Conservation (phyloP, 2,797 vertebrate genomes). For the Sylvia borin region DNA sequence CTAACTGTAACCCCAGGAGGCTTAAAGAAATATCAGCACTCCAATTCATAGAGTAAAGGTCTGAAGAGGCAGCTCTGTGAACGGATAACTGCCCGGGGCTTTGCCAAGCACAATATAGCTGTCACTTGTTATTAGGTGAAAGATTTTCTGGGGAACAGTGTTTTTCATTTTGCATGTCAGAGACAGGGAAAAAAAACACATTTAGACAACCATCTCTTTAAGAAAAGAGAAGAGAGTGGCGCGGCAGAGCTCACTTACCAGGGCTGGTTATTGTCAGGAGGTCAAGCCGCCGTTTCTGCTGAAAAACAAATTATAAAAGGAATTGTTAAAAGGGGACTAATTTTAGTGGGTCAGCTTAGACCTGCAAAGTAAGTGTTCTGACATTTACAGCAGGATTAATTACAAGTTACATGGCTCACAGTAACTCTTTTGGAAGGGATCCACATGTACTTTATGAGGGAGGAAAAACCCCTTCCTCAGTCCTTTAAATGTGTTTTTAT, state of each 20-base stretch:
- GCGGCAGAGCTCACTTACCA: constrained; percentile 80
- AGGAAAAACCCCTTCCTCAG: background rate
- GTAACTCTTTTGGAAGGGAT: constrained; percentile 37
- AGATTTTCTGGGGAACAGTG: constrained; percentile 70
- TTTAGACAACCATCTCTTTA: constrained; percentile 57
- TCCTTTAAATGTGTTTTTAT: constrained; percentile 50
- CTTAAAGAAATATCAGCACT: constrained; percentile 74
- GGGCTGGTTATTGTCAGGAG: constrained; percentile 95
- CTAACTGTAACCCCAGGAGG: constrained; percentile 67
- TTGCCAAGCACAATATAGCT: constrained; percentile 75
- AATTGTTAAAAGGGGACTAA: constrained; percentile 63
- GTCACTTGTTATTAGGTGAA: constrained; percentile 75
- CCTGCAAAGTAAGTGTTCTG: constrained; percentile 29
- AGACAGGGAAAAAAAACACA: background rate
- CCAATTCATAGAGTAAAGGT: constrained; percentile 71
- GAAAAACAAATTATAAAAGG: constrained; percentile 75
- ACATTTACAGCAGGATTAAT: constrained; percentile 49
- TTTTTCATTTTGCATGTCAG: constrained; percentile 70
- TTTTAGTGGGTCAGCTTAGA: constrained; percentile 57
- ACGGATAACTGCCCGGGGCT: constrained; percentile 70
- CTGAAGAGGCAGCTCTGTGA: constrained; percentile 69
- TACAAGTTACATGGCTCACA: constrained; percentile 20
- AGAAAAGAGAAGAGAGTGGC: constrained; percentile 15
- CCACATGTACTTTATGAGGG: background rate
- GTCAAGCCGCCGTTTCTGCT: constrained; percentile 95